These are phyloP conservation scores for Eulithis testata DNA, from an alignment of 2,888 invertebrate species.

Conservation along the genomic window DNA sequence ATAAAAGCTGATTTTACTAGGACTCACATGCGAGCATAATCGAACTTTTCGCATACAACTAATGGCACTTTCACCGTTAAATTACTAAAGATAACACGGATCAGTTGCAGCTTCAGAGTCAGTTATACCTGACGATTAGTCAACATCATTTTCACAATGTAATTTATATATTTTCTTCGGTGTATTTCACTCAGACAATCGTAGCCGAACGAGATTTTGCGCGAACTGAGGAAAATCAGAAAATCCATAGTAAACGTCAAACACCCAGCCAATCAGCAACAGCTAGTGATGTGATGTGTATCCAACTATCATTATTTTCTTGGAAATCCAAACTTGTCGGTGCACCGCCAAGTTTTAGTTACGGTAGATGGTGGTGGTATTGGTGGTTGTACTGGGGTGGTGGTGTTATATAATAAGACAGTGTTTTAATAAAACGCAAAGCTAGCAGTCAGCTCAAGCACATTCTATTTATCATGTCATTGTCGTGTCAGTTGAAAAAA, in stretches of 20 bases:
- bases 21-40: constrained; percentile 7
- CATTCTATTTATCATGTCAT: no score
- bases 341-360: no score
- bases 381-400: no score
- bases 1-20: not conserved
- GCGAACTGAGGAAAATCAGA: constrained; percentile 16
- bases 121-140: constrained; percentile 13
- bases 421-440: no score
- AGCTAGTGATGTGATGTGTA: not conserved
- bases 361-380: no score
- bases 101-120: not conserved
- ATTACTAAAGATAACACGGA: not conserved
- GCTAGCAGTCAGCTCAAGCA: no score
- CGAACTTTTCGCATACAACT: not conserved
- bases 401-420: no score
- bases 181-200: not conserved
- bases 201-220: constrained; percentile 8
- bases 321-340: no score
- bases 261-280: constrained; percentile 4
- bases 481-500: no score
- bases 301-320: no score
- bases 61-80: not conserved
- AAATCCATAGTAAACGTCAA: constrained; percentile 13
- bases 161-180: constrained; percentile 1
- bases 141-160: constrained; percentile 10